Base-by-base conservation (phyloP, 2,797 vertebrate species). In the Alfaro cultratus region DNA sequence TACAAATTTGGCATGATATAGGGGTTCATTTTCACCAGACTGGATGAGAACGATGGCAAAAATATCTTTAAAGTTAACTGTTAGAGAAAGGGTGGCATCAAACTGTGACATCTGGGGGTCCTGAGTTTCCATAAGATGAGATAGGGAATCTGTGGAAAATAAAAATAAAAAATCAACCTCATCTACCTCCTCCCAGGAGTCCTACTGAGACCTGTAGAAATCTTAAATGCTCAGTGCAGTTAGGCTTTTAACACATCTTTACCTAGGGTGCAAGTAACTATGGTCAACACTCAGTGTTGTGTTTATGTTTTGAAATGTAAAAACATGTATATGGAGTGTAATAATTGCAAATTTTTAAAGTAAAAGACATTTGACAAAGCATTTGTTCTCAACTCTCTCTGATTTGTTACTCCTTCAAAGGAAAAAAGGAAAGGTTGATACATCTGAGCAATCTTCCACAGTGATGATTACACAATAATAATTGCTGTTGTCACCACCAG, bases 391-490 rank as follows among this genome's bases (percentile, higher is more conserved):
- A 62, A 67, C 36, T 51, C 73, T 70, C 70, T 83, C 13, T 80
- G 36, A 81, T 75, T 49, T n/a, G 68, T n/a, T 47, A 62, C 45
- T 18, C n/a, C 62, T 79, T 46, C 46, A 76, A 74, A 78, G 10
- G 51, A 57, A 72, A 18, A 64, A 45, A 79, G 39, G 49, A 71
- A 86, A 26, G 84, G 73, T n/a, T 45, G 21, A n/a, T 51, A 51
- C 71, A 85, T 77, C 36, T 79, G 67, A 60, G 83, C 73, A 71
- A 55, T 71, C 86, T 80, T 86, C 81, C 75, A 73, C 82, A 5
- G 46, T 78, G 86, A 87, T 88, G 88, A 93, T 92, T 86, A 90
- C 81, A 89, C 86, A 82, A 78, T 89, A 89, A 91, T 91, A 88
- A 92, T 92, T 86, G 87, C 86, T 73, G 29, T 87, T 85, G 85